Evolutionary conservation across 1,140 invertebrate species (phyloP).

Genomic region (Ceratosolen solmsi): DNA sequence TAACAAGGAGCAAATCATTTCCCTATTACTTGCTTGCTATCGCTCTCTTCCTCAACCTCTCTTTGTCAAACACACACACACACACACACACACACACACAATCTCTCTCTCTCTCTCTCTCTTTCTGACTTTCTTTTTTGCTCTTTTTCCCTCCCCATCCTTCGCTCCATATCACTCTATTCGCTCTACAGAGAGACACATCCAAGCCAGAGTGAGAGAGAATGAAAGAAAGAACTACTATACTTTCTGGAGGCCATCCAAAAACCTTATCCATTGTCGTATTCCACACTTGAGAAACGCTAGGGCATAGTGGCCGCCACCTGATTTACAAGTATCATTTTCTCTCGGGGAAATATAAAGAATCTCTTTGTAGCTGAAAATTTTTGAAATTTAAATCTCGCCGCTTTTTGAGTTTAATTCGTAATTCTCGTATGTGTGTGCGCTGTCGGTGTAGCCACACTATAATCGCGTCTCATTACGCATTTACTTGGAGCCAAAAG

Average conservation of each 20-base stretch:
- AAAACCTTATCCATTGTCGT: conserved; percentile 70
- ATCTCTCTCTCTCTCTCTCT: conserved; percentile 1
- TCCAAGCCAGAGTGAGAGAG: conserved; percentile 9
- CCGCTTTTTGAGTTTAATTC: conserved; percentile 36
- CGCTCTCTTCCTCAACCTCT: conserved; percentile 61
- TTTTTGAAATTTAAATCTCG: conserved; percentile 46
- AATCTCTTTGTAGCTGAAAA: conserved; percentile 30
- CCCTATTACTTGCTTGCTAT: conserved; percentile 75
- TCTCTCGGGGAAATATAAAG: conserved; percentile 52
- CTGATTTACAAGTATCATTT: conserved; percentile 64
- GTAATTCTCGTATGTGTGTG: not conserved
- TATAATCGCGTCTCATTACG: not conserved
- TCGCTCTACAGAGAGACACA: not conserved
- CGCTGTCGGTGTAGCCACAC: not conserved
- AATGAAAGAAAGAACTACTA: conserved; percentile 54
- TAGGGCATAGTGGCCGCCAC: conserved; percentile 47
- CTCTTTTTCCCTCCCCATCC: conserved; percentile 43
- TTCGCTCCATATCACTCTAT: not conserved
- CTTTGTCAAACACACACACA: too few species aligned
- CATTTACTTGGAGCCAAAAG: not conserved
- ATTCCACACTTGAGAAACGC: conserved; percentile 58
- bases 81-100: too few species aligned
- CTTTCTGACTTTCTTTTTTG: conserved; percentile 44
- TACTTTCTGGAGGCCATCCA: conserved; percentile 72
- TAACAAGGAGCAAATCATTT: conserved; percentile 75